Percentiles rank a stretch among this genome's conserved stretches.
Evolutionary conservation across 2,113 vertebrate species (phyloP).

Genomic region (Theristicus caerulescens): DNA sequence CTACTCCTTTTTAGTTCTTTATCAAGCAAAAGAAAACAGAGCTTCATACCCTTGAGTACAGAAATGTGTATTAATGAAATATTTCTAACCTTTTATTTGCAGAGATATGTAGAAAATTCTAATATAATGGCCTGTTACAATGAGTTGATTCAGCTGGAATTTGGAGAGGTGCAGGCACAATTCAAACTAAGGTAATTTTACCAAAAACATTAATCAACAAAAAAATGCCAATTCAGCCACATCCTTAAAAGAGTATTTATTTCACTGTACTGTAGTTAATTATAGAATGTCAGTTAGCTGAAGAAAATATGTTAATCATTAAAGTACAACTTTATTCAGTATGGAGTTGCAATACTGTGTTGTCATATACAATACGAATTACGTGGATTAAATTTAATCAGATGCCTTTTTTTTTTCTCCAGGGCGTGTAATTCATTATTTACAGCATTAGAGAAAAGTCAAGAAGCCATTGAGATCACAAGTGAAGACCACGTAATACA

Average conservation of each 20-base stretch:
- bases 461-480: slow-evolving; percentile 97
- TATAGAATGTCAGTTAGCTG: neutral
- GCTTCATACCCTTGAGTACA: neutral
- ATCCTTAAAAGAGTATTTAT: neutral
- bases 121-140: slow-evolving; percentile 96
- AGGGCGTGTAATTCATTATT: slow-evolving; percentile 97
- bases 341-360: neutral
- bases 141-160: slow-evolving; percentile 93
- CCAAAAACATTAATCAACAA: neutral
- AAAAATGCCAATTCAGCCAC: neutral
- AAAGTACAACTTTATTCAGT: neutral
- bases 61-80: neutral
- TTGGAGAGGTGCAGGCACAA: slow-evolving; percentile 92
- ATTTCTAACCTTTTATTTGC: slow-evolving; percentile 50
- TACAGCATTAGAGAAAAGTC: slow-evolving; percentile 94
- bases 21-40: neutral
- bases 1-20: neutral
- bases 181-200: slow-evolving; percentile 91
- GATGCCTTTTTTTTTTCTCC: neutral
- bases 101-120: slow-evolving; percentile 94
- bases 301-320: neutral
- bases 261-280: neutral
- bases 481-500: slow-evolving; percentile 96
- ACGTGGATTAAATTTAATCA: neutral
- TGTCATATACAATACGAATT: neutral